Percentiles rank a stretch among this genome's conserved stretches.
phyloP scores from a whole-genome alignment of 2,888 invertebrate species.

The Scaptomyza polygonia region DNA sequence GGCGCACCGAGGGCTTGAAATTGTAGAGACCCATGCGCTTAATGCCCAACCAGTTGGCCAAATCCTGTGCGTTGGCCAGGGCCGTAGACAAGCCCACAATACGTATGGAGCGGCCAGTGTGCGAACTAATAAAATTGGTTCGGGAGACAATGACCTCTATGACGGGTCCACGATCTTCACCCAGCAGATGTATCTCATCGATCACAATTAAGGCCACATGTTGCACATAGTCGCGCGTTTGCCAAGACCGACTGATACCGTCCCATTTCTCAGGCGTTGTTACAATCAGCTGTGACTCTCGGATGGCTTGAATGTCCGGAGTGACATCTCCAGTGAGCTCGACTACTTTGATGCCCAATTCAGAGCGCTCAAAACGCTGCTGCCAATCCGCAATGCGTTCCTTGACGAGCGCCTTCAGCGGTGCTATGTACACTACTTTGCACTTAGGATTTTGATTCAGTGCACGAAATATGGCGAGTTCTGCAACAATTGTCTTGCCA shows the following conservation, averaged over 20 bases:
- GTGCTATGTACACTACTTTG: constrained; percentile 98
- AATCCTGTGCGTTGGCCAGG: constrained; percentile 97
- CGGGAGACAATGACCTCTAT: constrained; percentile 99
- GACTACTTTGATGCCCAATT: constrained; percentile 92
- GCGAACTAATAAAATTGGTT: constrained; percentile 97
- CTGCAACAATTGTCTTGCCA: constrained; percentile 99
- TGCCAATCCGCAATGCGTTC: constrained; percentile 99
- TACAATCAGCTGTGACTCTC: constrained; percentile 95
- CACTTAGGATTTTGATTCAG: constrained; percentile 91
- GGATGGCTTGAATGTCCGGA: constrained; percentile 93
- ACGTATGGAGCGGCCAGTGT: constrained; percentile 92
- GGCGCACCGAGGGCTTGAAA: constrained; percentile 98
- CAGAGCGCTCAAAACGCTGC: constrained; percentile 88
- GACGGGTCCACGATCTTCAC: constrained; percentile 94
- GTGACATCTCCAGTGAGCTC: constrained; percentile 97
- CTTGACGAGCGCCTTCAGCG: constrained; percentile 97
- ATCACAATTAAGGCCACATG: constrained; percentile 96
- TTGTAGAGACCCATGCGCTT: constrained; percentile 96
- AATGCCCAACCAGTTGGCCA: constrained; percentile 98
- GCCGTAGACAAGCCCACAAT: constrained; percentile 98
- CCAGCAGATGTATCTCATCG: constrained; percentile 98
- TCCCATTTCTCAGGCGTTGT: constrained; percentile 99
- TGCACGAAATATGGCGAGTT: constrained; percentile 97
- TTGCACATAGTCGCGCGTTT: constrained; percentile 96
- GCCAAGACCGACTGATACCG: constrained; percentile 99